Conservation (phyloP, 2,113 vertebrate species). For the Tetraodon nigroviridis region DNA sequence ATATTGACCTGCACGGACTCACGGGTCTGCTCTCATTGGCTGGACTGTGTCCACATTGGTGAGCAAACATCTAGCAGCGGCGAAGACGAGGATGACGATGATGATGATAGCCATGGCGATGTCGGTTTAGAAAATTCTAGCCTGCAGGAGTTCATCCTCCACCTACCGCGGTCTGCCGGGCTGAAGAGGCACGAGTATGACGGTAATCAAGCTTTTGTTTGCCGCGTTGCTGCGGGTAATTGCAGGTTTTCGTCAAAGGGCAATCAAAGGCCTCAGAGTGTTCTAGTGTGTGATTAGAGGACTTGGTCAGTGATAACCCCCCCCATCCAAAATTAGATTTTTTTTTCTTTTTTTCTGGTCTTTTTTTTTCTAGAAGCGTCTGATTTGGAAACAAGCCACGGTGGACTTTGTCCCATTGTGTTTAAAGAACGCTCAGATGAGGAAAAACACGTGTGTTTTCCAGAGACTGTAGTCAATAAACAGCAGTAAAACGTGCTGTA, state of each 20-base stretch:
- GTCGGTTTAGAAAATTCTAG: constrained; percentile 1
- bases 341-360: constrained; percentile 21
- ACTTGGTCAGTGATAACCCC: constrained; percentile 1
- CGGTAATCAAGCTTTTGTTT: constrained; percentile 22
- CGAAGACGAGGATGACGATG: constrained; percentile 1
- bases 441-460: neutral
- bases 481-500: neutral
- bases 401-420: neutral
- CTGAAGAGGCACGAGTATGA: constrained; percentile 6
- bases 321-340: constrained; percentile 16
- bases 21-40: neutral
- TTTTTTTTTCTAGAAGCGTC: constrained; percentile 1
- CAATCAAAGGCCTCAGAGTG: constrained; percentile 7
- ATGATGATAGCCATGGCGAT: constrained; percentile 1
- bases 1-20: neutral
- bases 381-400: constrained; percentile 2
- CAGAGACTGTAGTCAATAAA: neutral
- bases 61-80: constrained; percentile 6
- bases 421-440: neutral
- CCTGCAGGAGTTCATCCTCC: constrained; percentile 2
- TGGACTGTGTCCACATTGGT: constrained; percentile 1
- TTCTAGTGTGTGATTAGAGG: constrained; percentile 32
- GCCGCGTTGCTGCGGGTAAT: constrained; percentile 27
- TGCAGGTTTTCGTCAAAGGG: constrained; percentile 37
- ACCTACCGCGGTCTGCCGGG: constrained; percentile 17